phyloP scores from a whole-genome alignment of 2,797 vertebrate genomes.

The Gila robusta region DNA sequence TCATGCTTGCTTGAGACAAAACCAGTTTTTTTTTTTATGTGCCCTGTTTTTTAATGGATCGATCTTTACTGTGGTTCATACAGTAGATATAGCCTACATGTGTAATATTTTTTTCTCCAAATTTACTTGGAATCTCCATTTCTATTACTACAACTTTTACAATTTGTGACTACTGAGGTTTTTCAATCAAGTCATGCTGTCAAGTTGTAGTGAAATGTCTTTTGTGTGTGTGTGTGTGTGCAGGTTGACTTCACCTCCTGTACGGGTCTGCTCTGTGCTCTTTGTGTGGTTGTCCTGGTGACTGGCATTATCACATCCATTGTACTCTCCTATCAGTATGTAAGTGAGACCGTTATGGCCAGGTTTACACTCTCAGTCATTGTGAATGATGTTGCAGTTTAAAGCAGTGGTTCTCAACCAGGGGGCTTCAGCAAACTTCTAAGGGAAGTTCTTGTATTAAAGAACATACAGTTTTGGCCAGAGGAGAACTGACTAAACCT shows the following conservation, averaged over 20 bases:
- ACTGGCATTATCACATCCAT: slow-evolving; percentile 87
- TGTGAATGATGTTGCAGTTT: neutral
- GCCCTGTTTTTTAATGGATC: neutral
- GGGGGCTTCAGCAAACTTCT: neutral
- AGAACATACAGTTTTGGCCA: neutral
- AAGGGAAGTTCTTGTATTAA: neutral
- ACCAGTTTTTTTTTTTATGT: neutral
- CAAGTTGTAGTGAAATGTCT: neutral
- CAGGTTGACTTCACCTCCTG: slow-evolving; percentile 98
- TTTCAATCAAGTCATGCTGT: neutral
- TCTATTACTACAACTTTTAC: neutral
- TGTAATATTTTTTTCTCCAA: neutral
- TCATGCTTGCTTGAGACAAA: slow-evolving; percentile 37
- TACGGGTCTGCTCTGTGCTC: slow-evolving; percentile 87
- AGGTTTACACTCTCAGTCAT: neutral
- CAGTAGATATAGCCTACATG: neutral
- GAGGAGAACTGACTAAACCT: neutral
- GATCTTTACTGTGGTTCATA: neutral
- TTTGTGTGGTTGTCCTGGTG: slow-evolving; percentile 87
- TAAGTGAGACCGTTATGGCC: slow-evolving; percentile 68
- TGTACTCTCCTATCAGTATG: slow-evolving; percentile 91
- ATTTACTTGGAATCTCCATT: neutral
- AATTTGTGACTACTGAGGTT: neutral
- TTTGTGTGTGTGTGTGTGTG: slow-evolving; percentile 4
- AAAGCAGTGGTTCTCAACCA: neutral